Percentiles rank a stretch among this genome's conserved stretches.
Conservation (phyloP, 2,797 vertebrate genomes). For the Onychomys arenicola region DNA sequence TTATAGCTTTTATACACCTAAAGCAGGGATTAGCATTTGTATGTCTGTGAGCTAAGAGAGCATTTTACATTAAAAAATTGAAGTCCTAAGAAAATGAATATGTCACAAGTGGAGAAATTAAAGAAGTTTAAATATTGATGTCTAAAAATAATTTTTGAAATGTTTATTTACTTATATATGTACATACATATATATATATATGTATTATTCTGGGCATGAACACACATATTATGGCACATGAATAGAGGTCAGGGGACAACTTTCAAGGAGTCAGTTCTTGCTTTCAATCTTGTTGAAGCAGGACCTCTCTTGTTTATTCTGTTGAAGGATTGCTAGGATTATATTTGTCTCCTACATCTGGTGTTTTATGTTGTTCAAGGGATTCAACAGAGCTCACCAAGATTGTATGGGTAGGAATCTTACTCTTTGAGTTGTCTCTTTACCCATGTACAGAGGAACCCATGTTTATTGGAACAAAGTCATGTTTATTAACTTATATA, state of each 20-base stretch:
- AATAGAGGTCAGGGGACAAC: background rate
- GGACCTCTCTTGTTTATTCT: background rate
- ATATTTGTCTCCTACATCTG: background rate
- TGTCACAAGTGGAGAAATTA: conserved; percentile 11
- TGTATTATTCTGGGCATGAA: background rate
- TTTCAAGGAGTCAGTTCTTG: background rate
- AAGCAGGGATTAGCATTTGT: background rate
- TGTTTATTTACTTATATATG: background rate
- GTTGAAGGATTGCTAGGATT: background rate
- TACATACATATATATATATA: background rate
- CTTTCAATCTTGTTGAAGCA: background rate
- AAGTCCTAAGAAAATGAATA: background rate
- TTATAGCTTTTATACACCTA: background rate
- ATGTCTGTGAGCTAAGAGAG: background rate
- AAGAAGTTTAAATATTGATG: conserved; percentile 1
- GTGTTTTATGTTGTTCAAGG: background rate
- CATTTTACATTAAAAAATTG: background rate
- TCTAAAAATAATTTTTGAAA: background rate
- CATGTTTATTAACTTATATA: background rate
- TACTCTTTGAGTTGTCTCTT: background rate
- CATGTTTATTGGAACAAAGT: background rate
- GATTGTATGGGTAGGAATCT: background rate
- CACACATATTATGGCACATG: background rate
- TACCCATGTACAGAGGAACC: background rate
- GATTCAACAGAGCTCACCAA: background rate